Evolutionary conservation across 1,140 invertebrate species (phyloP), one percentile per base, ranked within the genome.

Genomic region (Papilio aristodemus): DNA sequence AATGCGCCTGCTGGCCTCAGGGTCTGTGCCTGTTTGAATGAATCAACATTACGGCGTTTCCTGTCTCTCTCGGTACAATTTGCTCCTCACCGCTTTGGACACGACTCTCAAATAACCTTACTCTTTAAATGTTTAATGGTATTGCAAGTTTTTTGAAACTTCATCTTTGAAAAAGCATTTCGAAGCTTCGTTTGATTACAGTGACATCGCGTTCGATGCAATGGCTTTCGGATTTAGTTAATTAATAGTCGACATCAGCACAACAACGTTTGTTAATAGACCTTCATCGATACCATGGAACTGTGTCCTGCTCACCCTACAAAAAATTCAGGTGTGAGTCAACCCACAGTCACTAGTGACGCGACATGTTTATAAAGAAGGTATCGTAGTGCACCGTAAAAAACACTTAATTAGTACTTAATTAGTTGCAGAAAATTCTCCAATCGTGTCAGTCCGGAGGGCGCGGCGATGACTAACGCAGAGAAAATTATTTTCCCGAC

Each of bases 11-110:
- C n/a, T n/a, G n/a, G n/a, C n/a, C n/a, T 32, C 27, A 2, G 27
- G 27, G 6, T 32, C 27, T 32, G 27, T 32, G 6, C 27, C 2
- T 13, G 38, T 43, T 17, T n/a, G 46, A 22, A 25, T 54, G 19
- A 54, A 22, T 54, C 19, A 54, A 54, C 22, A 54, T 1, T 54
- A 22, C 9, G 46, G 46, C 19, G 46, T 54, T 54, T 54, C 19
- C 46, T 9, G 46, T 22, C n/a, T 11, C 8, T 54, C 10, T 54
- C 19, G 46, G 46, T 54, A 54, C 19, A 54, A 22, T 25, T 2
- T 32, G 27, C 27, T 32, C 27, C 27, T 32, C 27, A 3, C 27
- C 27, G 2, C 6, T 32, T 32, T 32, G 27, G 27, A 32, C 27
- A 32, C 6, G 27, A n/a, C n/a, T n/a, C n/a, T 32, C 6, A 32